Base-by-base conservation (phyloP, 2,888 invertebrate genomes). In the Crossocerus cetratus region DNA sequence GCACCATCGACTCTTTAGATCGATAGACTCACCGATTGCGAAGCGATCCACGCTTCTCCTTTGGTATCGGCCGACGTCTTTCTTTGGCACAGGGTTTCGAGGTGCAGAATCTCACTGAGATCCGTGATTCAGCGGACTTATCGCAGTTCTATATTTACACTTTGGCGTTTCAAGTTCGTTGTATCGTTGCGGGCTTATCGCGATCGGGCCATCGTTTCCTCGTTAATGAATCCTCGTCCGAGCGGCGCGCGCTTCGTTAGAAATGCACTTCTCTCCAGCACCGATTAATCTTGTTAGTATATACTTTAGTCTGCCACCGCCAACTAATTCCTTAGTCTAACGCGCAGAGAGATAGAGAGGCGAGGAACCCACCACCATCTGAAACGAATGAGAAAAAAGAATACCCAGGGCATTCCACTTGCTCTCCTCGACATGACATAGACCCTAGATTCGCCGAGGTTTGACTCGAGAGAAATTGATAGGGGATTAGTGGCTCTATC, bases 341-440 rank as follows among this genome's bases (percentile, higher is more conserved):
- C 3, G 32, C 32, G 84, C 80, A 72, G 60, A 72, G 80, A 84
- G 81, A 75, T 56, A 72, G 60, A 72, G 80, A 84, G 81, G 75
- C 54, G 72, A 78, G 79, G 83, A 84, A 84, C 86, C 89, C 88
- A 77, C 85, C 87, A 87, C 88, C 89, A 88, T 86, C 89, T 89
- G 89, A 86, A 89, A 88, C 85, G 87, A 87, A 86, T 76, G 86
- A 84, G 79, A 84, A 85, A n/a, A n/a, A n/a, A n/a, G n/a, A n/a
- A 83, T 77, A 83, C 86, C 86, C 81, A 77, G 80, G 82, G 84
- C 84, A 80, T 81, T 82, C 83, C 69, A 71, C 16, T 77, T 69
- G 68, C 58, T 65, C 23, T 22, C 32, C 59, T 72, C 60, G 16
- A 42, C 13, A 8, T 23, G 11, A 22, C 43, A 11, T 2, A 5